A percentile compares a stretch with the other conserved stretches of the same genome.
phyloP scores from a whole-genome alignment of 1,140 invertebrate species.

The Berghia stephanieae region DNA sequence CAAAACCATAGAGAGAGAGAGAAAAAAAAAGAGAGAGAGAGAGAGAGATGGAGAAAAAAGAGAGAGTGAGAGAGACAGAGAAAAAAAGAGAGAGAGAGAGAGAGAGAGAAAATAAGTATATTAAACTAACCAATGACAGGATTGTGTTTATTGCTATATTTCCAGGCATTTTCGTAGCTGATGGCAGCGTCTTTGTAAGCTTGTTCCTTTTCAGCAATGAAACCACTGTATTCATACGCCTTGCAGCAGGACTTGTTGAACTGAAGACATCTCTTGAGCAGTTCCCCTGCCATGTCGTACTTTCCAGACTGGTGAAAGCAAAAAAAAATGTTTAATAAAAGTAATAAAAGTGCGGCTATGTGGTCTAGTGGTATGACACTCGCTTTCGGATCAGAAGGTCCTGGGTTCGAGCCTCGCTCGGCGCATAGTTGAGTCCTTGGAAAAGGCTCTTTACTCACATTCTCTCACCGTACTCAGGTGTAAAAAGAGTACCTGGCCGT shows the following conservation, averaged over 20 bases:
- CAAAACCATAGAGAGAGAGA: constrained; percentile 2
- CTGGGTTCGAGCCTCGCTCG: too few species aligned
- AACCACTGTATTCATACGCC: constrained; percentile 89
- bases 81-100: neutral
- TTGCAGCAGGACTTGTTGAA: constrained; percentile 91
- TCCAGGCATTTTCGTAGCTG: constrained; percentile 88
- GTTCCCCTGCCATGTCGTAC: constrained; percentile 84
- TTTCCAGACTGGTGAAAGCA: constrained; percentile 79
- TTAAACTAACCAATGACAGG: constrained; percentile 74
- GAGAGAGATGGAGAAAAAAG: neutral
- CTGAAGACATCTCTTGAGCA: constrained; percentile 82
- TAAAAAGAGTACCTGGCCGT: too few species aligned
- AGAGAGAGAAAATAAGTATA: neutral
- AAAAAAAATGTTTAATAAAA: constrained; percentile 39
- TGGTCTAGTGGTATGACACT: too few species aligned
- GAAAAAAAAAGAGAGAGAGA: neutral
- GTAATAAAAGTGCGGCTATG: too few species aligned
- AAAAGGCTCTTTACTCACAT: too few species aligned
- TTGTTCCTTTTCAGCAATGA: constrained; percentile 91
- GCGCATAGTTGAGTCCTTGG: too few species aligned
- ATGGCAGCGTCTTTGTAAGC: constrained; percentile 85
- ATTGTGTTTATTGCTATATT: constrained; percentile 79
- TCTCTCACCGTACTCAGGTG: too few species aligned
- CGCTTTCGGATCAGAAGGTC: too few species aligned
- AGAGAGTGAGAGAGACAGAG: neutral